Evolutionary conservation across 1,140 invertebrate genomes (phyloP).

Genomic region (Atta texana): DNA sequence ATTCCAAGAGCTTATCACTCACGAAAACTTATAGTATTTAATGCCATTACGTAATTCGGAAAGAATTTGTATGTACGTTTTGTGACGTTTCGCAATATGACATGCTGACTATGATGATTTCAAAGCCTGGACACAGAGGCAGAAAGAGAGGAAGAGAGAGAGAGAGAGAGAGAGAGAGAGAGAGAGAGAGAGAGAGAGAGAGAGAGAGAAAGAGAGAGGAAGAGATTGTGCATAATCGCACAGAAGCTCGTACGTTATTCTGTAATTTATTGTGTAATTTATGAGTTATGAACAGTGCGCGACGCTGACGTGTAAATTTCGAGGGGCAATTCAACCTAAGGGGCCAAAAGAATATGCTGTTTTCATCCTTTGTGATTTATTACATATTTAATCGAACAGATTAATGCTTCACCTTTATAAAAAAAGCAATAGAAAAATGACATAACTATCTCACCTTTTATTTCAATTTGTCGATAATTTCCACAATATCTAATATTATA

Average conservation of each 20-base stretch:
- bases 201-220: background rate
- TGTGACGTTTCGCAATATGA: constrained; percentile 20
- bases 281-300: constrained; percentile 47
- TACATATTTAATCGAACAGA: background rate
- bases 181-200: no score
- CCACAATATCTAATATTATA: background rate
- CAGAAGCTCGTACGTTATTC: constrained; percentile 30
- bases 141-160: background rate
- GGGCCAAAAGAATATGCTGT: background rate
- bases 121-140: background rate
- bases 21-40: background rate
- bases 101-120: constrained; percentile 41
- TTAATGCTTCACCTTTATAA: background rate
- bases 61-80: background rate
- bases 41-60: constrained; percentile 32
- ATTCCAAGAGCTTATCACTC: background rate
- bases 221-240: constrained; percentile 48
- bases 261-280: constrained; percentile 45
- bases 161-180: background rate
- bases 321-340: background rate
- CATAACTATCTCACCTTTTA: background rate
- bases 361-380: background rate
- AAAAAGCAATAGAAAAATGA: background rate
- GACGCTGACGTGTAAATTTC: constrained; percentile 12
- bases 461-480: background rate